phyloP scores from a whole-genome alignment of 2,888 invertebrate species.

The Pharmacophagus antenor region DNA sequence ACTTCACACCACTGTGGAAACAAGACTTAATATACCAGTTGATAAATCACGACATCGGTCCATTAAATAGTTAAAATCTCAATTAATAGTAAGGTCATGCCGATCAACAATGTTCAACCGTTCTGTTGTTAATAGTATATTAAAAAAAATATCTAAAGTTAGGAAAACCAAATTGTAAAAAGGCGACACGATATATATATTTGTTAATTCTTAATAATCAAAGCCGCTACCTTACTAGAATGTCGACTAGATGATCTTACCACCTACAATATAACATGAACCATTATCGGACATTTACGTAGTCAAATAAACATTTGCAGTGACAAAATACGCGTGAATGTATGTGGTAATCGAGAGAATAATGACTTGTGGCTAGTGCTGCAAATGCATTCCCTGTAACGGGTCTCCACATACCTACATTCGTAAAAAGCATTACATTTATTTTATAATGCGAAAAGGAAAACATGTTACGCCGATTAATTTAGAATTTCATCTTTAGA shows the following conservation, averaged over 20 bases:
- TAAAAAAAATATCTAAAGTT: too few relatives aligned
- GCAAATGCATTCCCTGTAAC: constrained; percentile 68
- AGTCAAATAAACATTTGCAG: constrained; percentile 66
- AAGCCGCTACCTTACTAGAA: constrained; percentile 26
- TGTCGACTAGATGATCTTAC: constrained; percentile 47
- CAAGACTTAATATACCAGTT: constrained; percentile 16
- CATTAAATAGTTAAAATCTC: constrained; percentile 40
- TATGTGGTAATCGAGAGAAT: constrained; percentile 60
- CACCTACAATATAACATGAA: constrained; percentile 46
- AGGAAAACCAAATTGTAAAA: too few relatives aligned
- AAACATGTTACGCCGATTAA: neutral
- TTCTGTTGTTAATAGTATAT: constrained; percentile 33
- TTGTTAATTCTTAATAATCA: neutral
- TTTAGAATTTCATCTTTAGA: neutral
- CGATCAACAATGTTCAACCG: constrained; percentile 39
- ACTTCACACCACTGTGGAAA: constrained; percentile 13
- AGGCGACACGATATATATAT: too few relatives aligned
- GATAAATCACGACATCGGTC: constrained; percentile 38
- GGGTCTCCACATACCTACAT: constrained; percentile 41
- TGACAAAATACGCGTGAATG: constrained; percentile 54
- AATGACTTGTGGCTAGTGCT: constrained; percentile 50
- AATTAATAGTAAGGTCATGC: constrained; percentile 43
- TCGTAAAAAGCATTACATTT: constrained; percentile 23
- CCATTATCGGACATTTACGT: constrained; percentile 52
- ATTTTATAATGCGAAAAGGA: constrained; percentile 2